A percentile compares a stretch with the other conserved stretches of the same genome.
These are phyloP conservation scores for Anoplophora glabripennis DNA, from an alignment of 1,140 invertebrate species.

Conservation along the genomic window DNA sequence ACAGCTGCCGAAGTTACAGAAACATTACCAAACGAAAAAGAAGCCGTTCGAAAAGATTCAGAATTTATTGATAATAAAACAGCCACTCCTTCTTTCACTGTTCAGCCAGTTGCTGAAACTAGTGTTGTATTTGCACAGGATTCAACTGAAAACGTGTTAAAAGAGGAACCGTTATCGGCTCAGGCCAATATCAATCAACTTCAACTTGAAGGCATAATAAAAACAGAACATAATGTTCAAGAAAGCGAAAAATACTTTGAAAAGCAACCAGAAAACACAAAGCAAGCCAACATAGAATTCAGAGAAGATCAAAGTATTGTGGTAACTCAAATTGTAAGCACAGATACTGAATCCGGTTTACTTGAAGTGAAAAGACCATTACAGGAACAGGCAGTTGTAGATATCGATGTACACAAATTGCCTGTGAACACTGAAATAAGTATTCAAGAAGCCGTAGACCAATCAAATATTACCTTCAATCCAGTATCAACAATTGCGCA, in stretches of 20 bases:
- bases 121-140: conserved; percentile 43
- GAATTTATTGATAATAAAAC: conserved; percentile 42
- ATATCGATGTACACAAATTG: conserved; percentile 30
- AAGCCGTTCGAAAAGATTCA: conserved; percentile 46
- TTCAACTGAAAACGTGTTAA: conserved; percentile 37
- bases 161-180: conserved; percentile 24
- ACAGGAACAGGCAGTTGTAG: conserved; percentile 19
- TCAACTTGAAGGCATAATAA: conserved; percentile 49
- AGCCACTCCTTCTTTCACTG: conserved; percentile 43
- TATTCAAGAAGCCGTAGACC: conserved; percentile 28
- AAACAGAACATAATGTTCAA: conserved; percentile 51
- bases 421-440: conserved; percentile 33
- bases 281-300: conserved; percentile 49
- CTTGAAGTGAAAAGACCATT: conserved; percentile 3
- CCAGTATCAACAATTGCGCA: conserved; percentile 28
- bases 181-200: conserved; percentile 45
- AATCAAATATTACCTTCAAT: conserved; percentile 22
- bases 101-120: conserved; percentile 50
- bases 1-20: conserved; percentile 30
- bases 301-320: conserved; percentile 48
- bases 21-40: conserved; percentile 50
- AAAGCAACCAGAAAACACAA: conserved; percentile 46
- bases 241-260: conserved; percentile 56
- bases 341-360: conserved; percentile 21
- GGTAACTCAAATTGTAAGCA: conserved; percentile 44